Evolutionary conservation across 2,888 invertebrate genomes (phyloP), one percentile per base, ranked within the genome.

Genomic region (Sinhomidia bicolor): DNA sequence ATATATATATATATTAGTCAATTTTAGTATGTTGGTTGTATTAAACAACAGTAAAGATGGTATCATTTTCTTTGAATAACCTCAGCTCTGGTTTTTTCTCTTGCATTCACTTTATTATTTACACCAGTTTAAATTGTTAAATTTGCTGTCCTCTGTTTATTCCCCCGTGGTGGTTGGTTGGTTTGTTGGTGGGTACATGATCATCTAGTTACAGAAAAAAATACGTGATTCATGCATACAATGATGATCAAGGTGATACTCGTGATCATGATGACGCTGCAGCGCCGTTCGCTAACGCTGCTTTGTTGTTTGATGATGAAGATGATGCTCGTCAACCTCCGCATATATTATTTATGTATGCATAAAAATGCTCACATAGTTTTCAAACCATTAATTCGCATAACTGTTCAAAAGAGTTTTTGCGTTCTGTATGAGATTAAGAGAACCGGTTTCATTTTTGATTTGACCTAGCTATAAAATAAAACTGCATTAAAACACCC

Each of bases 371-470:
- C 57, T 44, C 51, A 41, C 12, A 57, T 74, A 17, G n/a, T 51
- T 76, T 80, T 60, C 41, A 68, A 17, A 83, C 47, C 83, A 83
- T 83, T 83, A 83, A 83, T 83, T 83, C 68, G 54, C 62, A 85
- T 89, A 89, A 89, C 89, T 89, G 89, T 89, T 89, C 76, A 36
- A 9, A 4, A 36, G 36, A 36, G 36, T 6, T 4, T 36, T 36
- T n/a, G n/a, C n/a, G 36, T 36, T 36, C 36, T n/a, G 9, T 36
- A 9, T 89, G 80, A 85, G 80, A 85, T 84, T 81, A 71, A 83
- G 62, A 85, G 85, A 89, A 89, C 89, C 89, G 89, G 89, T 89
- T 85, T 85, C 62, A 85, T n/a, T 74, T 85, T 84, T 85, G 89
- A 89, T 85, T 84, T 89, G 89, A 89, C 89, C 89, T 85, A 89